A percentile compares a stretch with the other conserved stretches of the same genome.
These are phyloP conservation scores for Leptinotarsa lineolata DNA, from an alignment of 1,140 invertebrate genomes.

Conservation along the genomic window DNA sequence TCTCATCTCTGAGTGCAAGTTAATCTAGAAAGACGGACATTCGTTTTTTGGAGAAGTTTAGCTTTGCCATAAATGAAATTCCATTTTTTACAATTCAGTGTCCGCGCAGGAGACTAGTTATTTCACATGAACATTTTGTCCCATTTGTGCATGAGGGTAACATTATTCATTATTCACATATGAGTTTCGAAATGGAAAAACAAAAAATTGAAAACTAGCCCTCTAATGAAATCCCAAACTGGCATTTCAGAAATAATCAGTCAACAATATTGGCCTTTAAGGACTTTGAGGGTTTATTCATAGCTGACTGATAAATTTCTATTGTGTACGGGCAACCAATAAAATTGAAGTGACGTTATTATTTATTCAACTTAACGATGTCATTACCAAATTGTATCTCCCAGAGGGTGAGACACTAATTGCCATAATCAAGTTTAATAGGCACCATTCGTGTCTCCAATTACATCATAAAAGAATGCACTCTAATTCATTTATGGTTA, in stretches of 20 bases:
- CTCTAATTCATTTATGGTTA: constrained; percentile 13
- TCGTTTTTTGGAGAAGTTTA: too few species aligned
- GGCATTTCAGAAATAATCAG: neutral
- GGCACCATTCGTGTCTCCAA: neutral
- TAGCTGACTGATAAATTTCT: neutral
- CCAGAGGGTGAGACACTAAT: constrained; percentile 17
- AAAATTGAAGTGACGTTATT: neutral
- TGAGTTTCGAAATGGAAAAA: too few species aligned
- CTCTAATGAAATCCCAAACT: neutral
- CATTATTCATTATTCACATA: too few species aligned
- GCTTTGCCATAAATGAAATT: too few species aligned
- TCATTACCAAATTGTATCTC: constrained; percentile 21
- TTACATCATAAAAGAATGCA: constrained; percentile 17
- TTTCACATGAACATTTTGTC: too few species aligned
- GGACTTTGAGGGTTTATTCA: neutral
- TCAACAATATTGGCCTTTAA: neutral
- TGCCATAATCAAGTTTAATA: constrained; percentile 23
- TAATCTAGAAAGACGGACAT: too few species aligned
- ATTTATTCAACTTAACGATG: constrained; percentile 14
- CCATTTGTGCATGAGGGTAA: too few species aligned
- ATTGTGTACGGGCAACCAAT: neutral
- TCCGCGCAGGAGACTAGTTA: too few species aligned
- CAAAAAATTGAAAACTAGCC: too few species aligned
- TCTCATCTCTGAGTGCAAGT: too few species aligned
- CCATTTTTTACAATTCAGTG: too few species aligned